phyloP scores from a whole-genome alignment of 1,140 invertebrate genomes.

The Drosophila lowei region DNA sequence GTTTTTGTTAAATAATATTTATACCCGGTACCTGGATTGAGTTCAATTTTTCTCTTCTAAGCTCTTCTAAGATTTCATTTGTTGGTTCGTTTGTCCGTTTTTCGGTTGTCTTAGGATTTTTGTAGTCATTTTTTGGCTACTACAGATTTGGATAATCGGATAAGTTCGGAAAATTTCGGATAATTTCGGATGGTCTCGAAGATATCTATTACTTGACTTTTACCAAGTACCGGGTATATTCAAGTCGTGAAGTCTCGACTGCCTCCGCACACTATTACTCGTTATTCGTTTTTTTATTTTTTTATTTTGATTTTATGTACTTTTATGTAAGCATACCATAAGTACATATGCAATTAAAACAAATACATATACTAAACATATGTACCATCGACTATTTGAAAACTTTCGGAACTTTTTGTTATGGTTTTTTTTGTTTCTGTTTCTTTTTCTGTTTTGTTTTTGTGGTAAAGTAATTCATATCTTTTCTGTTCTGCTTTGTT shows the following conservation, averaged over 20 bases:
- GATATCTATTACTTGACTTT: not conserved
- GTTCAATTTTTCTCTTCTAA: not conserved
- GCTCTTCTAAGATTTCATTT: too few relatives aligned
- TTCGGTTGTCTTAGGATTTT: not conserved
- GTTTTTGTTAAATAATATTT: conserved; percentile 3
- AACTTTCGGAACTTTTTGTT: conserved; percentile 48
- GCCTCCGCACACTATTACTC: not conserved
- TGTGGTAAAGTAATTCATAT: conserved; percentile 42
- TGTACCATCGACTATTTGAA: conserved; percentile 21
- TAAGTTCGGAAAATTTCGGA: conserved; percentile 2
- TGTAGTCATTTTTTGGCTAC: not conserved
- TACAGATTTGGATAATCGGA: not conserved
- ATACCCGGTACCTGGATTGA: conserved; percentile 1
- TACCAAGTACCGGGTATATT: conserved; percentile 21
- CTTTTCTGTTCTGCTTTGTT: conserved; percentile 10
- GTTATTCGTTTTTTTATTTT: too few relatives aligned
- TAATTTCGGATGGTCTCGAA: not conserved
- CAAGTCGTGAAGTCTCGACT: conserved; percentile 6
- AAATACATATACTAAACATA: conserved; percentile 5
- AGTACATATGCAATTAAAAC: conserved; percentile 22
- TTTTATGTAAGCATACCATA: conserved; percentile 8
- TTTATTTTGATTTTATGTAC: conserved; percentile 6
- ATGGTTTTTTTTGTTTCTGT: conserved; percentile 11
- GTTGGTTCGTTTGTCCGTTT: not conserved
- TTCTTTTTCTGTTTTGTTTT: conserved; percentile 1